Conservation (phyloP, 2,113 vertebrate genomes). For the Nanorana parkeri region DNA sequence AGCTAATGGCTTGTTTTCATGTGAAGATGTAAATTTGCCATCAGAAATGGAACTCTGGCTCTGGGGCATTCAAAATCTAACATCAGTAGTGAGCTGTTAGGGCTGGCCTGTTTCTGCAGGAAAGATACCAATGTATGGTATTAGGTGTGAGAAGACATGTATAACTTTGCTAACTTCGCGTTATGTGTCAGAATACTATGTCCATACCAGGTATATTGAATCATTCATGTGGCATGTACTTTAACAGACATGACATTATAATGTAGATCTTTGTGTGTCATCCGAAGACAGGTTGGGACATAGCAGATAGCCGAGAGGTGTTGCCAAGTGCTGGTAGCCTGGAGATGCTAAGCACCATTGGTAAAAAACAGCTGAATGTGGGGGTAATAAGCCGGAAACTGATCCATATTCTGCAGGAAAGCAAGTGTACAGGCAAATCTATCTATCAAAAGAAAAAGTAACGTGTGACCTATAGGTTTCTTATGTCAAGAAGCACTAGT, state of each 20-base stretch:
- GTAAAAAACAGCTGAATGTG: too few species aligned
- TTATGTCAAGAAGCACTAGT: too few species aligned
- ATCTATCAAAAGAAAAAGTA: too few species aligned
- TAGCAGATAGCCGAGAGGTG: too few species aligned
- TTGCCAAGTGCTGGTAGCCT: too few species aligned
- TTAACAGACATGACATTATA: not conserved
- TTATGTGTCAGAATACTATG: not conserved
- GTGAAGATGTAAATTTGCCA: conserved; percentile 33
- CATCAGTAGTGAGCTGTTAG: not conserved
- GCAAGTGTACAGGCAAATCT: too few species aligned
- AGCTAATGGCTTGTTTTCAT: conserved; percentile 58
- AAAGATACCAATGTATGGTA: not conserved
- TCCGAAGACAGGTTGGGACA: too few species aligned
- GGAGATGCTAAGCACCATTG: too few species aligned
- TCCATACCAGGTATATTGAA: not conserved
- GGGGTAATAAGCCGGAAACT: too few species aligned
- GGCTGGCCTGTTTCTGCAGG: not conserved
- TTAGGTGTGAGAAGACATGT: too few species aligned
- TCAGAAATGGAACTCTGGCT: conserved; percentile 22
- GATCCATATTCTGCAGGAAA: too few species aligned
- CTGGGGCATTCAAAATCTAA: conserved; percentile 4
- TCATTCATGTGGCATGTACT: not conserved
- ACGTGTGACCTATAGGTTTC: too few species aligned
- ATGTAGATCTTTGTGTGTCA: not conserved
- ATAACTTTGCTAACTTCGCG: not conserved